Conservation (phyloP, 2,113 vertebrate genomes). For the Lasiurus borealis region DNA sequence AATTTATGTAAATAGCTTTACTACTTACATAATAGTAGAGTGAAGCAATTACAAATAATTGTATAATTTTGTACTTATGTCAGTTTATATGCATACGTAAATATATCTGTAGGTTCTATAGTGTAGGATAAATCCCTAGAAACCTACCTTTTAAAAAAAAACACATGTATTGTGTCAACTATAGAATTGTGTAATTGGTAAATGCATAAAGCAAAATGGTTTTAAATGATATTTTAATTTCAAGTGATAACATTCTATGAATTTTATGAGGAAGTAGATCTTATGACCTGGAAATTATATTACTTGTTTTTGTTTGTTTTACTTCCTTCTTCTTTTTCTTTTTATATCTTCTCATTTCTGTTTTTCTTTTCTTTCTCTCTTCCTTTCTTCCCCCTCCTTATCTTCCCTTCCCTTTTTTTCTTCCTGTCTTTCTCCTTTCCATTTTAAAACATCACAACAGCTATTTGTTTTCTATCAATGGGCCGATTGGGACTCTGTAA, state of each 20-base stretch:
- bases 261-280: slow-evolving; percentile 10
- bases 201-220: neutral
- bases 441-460: neutral
- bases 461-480: slow-evolving; percentile 13
- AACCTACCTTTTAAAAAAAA: neutral
- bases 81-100: neutral
- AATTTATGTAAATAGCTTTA: neutral
- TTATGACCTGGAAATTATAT: slow-evolving; percentile 32
- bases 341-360: neutral
- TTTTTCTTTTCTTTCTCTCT: neutral
- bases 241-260: neutral
- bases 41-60: neutral
- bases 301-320: neutral
- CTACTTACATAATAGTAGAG: neutral
- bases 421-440: neutral
- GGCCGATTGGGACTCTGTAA: slow-evolving; percentile 23
- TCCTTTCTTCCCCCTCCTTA: neutral
- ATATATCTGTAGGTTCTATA: neutral
- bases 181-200: neutral
- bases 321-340: neutral
- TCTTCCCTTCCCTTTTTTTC: neutral
- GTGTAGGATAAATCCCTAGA: neutral
- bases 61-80: neutral
- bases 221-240: slow-evolving; percentile 53
- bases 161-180: neutral